phyloP scores from a whole-genome alignment of 2,888 invertebrate genomes.

The Caenorhabditis drosophilae region DNA sequence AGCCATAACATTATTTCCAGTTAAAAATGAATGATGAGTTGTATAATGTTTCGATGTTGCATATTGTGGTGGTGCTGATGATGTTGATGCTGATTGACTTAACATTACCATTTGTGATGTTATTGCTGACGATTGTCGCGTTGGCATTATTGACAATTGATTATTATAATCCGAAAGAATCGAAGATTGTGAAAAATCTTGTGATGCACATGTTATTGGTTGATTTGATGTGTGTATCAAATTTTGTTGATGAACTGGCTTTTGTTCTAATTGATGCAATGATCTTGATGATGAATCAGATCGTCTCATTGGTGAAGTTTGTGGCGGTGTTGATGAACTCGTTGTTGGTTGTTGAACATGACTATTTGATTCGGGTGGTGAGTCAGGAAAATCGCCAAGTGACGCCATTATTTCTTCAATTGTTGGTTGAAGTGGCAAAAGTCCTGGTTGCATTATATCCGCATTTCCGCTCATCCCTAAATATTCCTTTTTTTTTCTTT shows the following conservation, averaged over 20 bases:
- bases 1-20: conserved; percentile 5
- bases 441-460: conserved; percentile 94
- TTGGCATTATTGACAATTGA: conserved; percentile 34
- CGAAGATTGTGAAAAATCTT: conserved; percentile 15
- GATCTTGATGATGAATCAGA: conserved; percentile 30
- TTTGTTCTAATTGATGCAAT: conserved; percentile 5
- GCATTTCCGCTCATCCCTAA: conserved; percentile 78
- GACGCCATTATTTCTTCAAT: conserved; percentile 68
- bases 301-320: conserved; percentile 9
- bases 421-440: conserved; percentile 91
- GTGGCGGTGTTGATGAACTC: conserved; percentile 2
- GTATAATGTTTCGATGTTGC: conserved; percentile 35
- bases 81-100: conserved; percentile 20
- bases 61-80: conserved; percentile 36
- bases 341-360: neutral
- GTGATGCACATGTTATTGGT: neutral
- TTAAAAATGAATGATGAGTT: conserved; percentile 6
- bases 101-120: conserved; percentile 53
- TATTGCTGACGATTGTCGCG: conserved; percentile 42
- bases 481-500: neutral
- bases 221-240: neutral
- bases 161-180: conserved; percentile 25
- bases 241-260: neutral
- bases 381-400: conserved; percentile 28
- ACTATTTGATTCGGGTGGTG: conserved; percentile 9